phyloP scores from a whole-genome alignment of 2,113 vertebrate genomes.

The Phoenicopterus ruber region DNA sequence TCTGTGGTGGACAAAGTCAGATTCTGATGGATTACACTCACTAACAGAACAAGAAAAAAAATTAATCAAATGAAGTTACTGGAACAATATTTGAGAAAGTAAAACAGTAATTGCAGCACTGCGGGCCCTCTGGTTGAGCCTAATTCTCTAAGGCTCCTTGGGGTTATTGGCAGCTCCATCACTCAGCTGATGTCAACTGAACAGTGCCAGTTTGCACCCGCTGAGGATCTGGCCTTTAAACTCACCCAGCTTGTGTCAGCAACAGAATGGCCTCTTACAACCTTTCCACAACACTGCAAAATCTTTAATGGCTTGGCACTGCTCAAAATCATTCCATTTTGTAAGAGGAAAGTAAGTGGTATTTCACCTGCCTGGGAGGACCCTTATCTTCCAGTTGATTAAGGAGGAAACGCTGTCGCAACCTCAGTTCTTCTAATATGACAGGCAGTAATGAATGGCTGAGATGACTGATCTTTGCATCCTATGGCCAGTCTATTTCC shows the following conservation, averaged over 20 bases:
- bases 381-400: conserved; percentile 34
- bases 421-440: conserved; percentile 25
- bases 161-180: background rate
- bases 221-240: conserved; percentile 22
- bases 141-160: background rate
- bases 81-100: background rate
- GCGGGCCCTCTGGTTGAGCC: background rate
- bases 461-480: conserved; percentile 16
- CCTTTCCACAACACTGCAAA: conserved; percentile 41
- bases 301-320: conserved; percentile 25
- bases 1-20: background rate
- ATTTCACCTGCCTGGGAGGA: conserved; percentile 34
- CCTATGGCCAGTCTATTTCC: background rate
- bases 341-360: conserved; percentile 13
- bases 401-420: background rate
- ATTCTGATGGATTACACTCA: background rate
- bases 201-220: background rate
- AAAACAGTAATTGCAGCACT: background rate
- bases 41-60: background rate
- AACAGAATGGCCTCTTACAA: background rate
- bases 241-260: background rate
- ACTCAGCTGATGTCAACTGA: background rate
- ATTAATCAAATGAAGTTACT: background rate
- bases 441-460: conserved; percentile 9
- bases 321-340: conserved; percentile 24